Percentiles rank a stretch among this genome's conserved stretches.
These are phyloP conservation scores for Intellagama lesueurii DNA, from an alignment of 2,797 vertebrate genomes.

Conservation along the genomic window DNA sequence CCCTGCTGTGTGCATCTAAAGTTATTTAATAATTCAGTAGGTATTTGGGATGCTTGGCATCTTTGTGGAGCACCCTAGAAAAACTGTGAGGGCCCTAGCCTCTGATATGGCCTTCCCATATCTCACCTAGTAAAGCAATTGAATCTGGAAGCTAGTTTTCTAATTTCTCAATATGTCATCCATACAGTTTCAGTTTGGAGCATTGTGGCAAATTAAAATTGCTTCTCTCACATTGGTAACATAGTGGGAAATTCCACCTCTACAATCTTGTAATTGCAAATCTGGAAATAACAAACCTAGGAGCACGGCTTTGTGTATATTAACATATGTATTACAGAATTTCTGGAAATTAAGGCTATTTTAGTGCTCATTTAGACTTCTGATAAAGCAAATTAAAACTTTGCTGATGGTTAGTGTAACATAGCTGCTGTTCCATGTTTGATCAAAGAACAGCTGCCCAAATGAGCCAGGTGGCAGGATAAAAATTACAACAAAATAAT, in stretches of 20 bases:
- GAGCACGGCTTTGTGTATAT: neutral
- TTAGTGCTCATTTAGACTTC: neutral
- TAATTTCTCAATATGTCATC: neutral
- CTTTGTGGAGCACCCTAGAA: too few species aligned
- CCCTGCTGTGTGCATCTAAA: neutral
- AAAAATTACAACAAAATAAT: neutral
- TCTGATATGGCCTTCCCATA: neutral
- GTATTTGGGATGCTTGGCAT: neutral
- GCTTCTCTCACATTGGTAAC: neutral
- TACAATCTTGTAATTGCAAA: too few species aligned
- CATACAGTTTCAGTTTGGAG: neutral
- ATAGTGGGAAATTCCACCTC: neutral
- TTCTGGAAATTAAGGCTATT: neutral
- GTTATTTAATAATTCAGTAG: neutral
- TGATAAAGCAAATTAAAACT: neutral
- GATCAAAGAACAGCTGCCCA: neutral
- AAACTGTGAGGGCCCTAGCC: neutral
- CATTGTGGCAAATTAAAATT: neutral
- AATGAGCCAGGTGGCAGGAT: neutral
- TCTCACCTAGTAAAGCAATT: too few species aligned
- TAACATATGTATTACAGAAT: neutral
- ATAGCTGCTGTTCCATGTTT: neutral
- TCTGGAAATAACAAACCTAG: neutral
- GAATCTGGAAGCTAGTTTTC: neutral
- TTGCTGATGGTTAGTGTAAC: neutral